Percentiles rank a stretch among this genome's conserved stretches.
These are phyloP conservation scores for Ahaetulla prasina DNA, from an alignment of 2,113 vertebrate species.

Conservation along the genomic window DNA sequence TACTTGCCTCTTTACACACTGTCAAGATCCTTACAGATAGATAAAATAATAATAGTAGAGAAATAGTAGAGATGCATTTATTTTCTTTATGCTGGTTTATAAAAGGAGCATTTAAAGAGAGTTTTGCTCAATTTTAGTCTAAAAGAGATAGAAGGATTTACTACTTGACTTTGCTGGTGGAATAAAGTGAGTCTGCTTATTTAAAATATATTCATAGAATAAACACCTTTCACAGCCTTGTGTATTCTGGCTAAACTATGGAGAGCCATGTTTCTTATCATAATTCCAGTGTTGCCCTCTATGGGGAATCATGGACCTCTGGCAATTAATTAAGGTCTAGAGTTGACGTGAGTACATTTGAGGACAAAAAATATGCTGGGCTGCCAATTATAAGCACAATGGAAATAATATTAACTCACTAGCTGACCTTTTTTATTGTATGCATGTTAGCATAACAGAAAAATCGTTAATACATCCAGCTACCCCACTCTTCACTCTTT, in stretches of 20 bases:
- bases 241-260: background rate
- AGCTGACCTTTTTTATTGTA: slow-evolving; percentile 55
- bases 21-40: background rate
- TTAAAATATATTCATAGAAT: background rate
- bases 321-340: background rate
- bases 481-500: slow-evolving; percentile 48
- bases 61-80: background rate
- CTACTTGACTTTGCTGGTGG: background rate
- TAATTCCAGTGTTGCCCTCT: background rate
- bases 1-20: background rate
- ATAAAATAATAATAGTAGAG: background rate
- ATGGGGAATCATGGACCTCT: background rate
- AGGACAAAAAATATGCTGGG: background rate
- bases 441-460: slow-evolving; percentile 42
- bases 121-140: background rate
- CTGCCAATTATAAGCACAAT: slow-evolving; percentile 45
- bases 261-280: background rate
- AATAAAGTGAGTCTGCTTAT: background rate
- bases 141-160: background rate
- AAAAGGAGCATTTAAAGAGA: background rate
- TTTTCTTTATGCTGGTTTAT: background rate
- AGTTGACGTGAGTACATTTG: background rate
- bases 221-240: background rate
- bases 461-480: slow-evolving; percentile 47
- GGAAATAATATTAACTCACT: slow-evolving; percentile 53